Conservation (phyloP, 2,888 invertebrate species). For the Physocephala rufipes region DNA sequence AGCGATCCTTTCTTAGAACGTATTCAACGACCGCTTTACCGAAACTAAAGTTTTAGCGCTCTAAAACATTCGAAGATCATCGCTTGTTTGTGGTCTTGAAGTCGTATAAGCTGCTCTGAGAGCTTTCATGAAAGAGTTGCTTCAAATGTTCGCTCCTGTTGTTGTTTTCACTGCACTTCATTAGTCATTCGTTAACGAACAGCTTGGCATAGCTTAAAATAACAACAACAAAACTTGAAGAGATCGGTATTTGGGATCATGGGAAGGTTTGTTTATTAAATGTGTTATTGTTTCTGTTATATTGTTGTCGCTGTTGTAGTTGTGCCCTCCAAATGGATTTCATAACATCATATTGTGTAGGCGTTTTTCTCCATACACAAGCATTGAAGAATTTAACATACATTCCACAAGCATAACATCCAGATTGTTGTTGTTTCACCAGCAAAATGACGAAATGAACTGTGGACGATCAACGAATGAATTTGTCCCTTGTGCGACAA, state of each 20-base stretch:
- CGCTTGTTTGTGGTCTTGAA: conserved; percentile 47
- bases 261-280: background rate
- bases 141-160: background rate
- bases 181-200: background rate
- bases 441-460: too few relatives aligned
- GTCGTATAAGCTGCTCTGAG: background rate
- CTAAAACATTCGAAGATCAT: conserved; percentile 55
- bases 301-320: background rate
- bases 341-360: background rate
- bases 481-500: too few relatives aligned
- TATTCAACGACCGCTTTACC: conserved; percentile 46
- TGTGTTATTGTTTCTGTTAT: background rate
- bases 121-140: too few relatives aligned
- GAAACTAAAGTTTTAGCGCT: conserved; percentile 57
- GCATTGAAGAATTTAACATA: too few relatives aligned
- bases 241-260: background rate
- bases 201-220: background rate
- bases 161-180: too few relatives aligned
- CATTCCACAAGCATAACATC: too few relatives aligned
- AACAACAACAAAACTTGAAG: background rate
- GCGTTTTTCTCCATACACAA: background rate
- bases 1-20: conserved; percentile 43
- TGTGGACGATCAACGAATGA: too few relatives aligned
- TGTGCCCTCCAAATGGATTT: background rate
- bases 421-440: too few relatives aligned